A percentile compares a stretch with the other conserved stretches of the same genome.
Conservation (phyloP, 2,888 invertebrate genomes). For the Cataglyphis rosenhaueri region DNA sequence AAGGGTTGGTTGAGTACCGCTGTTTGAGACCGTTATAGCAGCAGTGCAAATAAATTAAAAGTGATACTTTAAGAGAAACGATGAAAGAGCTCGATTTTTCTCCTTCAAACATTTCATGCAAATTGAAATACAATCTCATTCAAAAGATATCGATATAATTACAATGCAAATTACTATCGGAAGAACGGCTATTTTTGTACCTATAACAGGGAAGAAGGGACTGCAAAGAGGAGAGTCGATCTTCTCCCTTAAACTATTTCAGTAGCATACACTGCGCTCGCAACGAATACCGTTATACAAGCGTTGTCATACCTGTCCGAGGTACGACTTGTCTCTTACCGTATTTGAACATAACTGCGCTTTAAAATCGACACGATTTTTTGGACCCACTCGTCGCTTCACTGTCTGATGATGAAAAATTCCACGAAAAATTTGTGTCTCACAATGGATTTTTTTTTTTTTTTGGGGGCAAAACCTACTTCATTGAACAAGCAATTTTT, state of each 20-base stretch:
- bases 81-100: slow-evolving; percentile 18
- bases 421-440: slow-evolving; percentile 1
- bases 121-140: slow-evolving; percentile 21
- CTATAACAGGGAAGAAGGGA: not conserved
- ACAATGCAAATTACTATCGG: not conserved
- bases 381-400: not conserved
- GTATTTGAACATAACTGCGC: slow-evolving; percentile 49
- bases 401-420: not conserved
- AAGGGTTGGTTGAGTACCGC: slow-evolving; percentile 57
- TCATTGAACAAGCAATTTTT: not conserved
- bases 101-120: not conserved
- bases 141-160: not conserved
- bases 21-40: slow-evolving; percentile 51
- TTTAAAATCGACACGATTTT: slow-evolving; percentile 31
- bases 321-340: slow-evolving; percentile 31
- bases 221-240: not conserved
- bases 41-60: slow-evolving; percentile 50
- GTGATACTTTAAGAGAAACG: slow-evolving; percentile 1
- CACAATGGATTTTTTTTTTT: not conserved
- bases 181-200: not conserved
- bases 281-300: slow-evolving; percentile 49
- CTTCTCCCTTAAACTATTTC: slow-evolving; percentile 47
- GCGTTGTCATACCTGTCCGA: slow-evolving; percentile 7
- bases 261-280: slow-evolving; percentile 10
- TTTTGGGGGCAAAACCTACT: not conserved